phyloP scores from a whole-genome alignment of 2,888 invertebrate genomes.

The Periphyllus acericola region DNA sequence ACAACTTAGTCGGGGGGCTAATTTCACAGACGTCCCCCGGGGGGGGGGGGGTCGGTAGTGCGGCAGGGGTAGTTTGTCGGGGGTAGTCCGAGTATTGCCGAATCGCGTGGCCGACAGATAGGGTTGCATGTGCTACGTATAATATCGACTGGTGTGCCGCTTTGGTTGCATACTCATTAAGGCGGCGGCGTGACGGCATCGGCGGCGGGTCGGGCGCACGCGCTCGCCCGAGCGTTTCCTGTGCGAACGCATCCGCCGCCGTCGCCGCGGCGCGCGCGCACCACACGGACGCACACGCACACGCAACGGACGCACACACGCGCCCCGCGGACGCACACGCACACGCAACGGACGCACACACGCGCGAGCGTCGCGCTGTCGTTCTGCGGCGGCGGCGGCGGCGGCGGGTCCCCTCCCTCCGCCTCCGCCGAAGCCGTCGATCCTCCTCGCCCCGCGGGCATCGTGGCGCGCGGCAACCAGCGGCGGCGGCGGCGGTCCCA shows the following conservation, averaged over 20 bases:
- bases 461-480: constrained; percentile 44
- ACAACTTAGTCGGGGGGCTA: too few species aligned
- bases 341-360: not conserved
- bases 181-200: constrained; percentile 14
- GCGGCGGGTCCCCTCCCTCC: not conserved
- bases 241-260: constrained; percentile 61
- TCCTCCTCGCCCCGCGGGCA: constrained; percentile 26
- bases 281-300: constrained; percentile 18
- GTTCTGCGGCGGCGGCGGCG: not conserved
- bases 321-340: not conserved
- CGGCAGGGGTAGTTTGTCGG: not conserved
- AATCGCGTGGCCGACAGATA: constrained; percentile 19
- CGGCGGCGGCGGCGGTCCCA: constrained; percentile 53
- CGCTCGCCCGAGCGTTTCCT: constrained; percentile 53
- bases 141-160: constrained; percentile 58
- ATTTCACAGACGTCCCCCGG: too few species aligned
- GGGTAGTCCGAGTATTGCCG: not conserved
- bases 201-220: constrained; percentile 51
- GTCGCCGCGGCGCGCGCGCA: constrained; percentile 43
- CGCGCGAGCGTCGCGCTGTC: not conserved
- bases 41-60: not conserved
- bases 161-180: constrained; percentile 58
- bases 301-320: not conserved
- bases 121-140: constrained; percentile 49
- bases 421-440: not conserved